Evolutionary conservation across 64 coral and sea anemone species (phyloP).

Genomic region (Montipora capricornis): DNA sequence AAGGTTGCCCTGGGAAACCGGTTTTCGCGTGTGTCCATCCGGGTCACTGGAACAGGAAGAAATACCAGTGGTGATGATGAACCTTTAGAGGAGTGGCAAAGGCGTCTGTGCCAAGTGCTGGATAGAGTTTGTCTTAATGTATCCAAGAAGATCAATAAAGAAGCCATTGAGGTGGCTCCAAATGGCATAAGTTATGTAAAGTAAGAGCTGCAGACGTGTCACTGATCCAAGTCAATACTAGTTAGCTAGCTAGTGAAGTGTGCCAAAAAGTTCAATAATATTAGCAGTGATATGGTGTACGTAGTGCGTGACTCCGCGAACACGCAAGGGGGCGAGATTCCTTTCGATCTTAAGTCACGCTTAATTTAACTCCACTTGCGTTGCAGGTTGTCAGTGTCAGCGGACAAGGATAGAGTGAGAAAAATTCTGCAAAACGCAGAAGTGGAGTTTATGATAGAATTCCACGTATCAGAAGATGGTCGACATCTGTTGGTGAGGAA

Average conservation of each 20-base stretch:
- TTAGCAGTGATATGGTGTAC: neutral
- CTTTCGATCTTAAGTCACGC: neutral
- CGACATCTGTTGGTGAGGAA: conserved; percentile 30
- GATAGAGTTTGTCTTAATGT: conserved; percentile 28
- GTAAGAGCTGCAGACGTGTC: neutral
- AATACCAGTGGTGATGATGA: neutral
- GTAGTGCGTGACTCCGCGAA: neutral
- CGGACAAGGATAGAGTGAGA: neutral
- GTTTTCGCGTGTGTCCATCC: conserved; percentile 22
- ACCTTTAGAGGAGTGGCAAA: conserved; percentile 43
- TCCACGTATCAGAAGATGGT: neutral
- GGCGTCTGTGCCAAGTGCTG: conserved; percentile 61
- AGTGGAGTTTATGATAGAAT: conserved; percentile 40
- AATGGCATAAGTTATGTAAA: conserved; percentile 59
- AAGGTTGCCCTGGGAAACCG: conserved; percentile 29
- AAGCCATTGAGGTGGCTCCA: conserved; percentile 19
- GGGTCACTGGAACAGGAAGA: neutral
- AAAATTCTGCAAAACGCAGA: conserved; percentile 54
- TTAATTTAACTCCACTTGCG: neutral
- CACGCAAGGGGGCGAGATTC: neutral
- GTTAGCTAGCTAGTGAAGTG: neutral
- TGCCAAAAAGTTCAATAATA: neutral
- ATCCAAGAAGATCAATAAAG: neutral
- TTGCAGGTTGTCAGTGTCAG: neutral
- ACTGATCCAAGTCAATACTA: neutral